Base-by-base conservation (phyloP, 1,140 invertebrate species). In the Drosophila ironensis region DNA sequence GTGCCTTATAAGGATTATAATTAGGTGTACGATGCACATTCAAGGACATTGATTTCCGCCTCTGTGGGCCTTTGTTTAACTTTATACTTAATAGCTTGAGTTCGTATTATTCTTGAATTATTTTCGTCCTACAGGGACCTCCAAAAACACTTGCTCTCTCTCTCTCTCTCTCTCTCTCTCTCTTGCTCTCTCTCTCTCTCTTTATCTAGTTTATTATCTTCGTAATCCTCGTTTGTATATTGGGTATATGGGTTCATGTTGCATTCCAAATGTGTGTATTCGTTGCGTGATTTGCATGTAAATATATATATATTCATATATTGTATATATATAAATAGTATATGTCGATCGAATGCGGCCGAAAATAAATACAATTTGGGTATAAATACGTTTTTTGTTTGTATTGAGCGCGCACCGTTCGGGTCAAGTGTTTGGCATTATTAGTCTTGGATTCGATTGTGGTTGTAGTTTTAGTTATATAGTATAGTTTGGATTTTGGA, bases 1-100 rank as follows among this genome's bases (percentile, higher is more conserved):
- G 69, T 82, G 80, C 78, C 74, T 70, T 73, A 70, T 71, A 72
- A 68, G 77, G 60, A 77, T 72, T 59, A 77, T 70, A 84, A 63
- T 77, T 77, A 68, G 37, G 60, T 72, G 64, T 44, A 40, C 51
- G 40, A 40, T 60, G 66, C 28, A 68, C 63, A 77, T 77, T 45
- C 33, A 57, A 56, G 69, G 45, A 38, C 48, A 57, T 59, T 70
- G n/a, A n/a, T n/a, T n/a, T n/a, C n/a, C n/a, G n/a, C n/a, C n/a
- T n/a, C n/a, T n/a, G 50, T 22, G 20, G 20, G 20, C n/a, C n/a
- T n/a, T n/a, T n/a, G 25, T 59, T 44, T 59, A 57, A 56, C 20
- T 53, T 38, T 64, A 42, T 70, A 59, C 53, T 70, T 70, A 70
- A 59, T 70, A 48, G 35, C 17, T 60, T 22, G 30, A 33, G 30